phyloP scores from a whole-genome alignment of 2,113 vertebrate species.

The Alethe diademata region DNA sequence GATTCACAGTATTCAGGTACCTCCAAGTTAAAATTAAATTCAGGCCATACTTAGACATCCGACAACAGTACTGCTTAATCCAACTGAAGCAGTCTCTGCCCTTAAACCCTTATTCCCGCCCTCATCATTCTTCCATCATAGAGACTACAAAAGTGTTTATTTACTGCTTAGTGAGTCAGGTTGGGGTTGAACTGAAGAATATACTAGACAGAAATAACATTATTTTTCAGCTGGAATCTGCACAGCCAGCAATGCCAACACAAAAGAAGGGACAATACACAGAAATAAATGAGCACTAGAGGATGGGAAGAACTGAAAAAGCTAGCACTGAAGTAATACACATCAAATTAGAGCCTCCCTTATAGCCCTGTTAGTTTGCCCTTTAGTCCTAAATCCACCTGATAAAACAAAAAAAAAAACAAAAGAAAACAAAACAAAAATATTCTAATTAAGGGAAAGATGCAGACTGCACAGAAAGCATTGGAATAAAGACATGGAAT shows the following conservation, averaged over 20 bases:
- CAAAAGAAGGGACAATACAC: slow-evolving; percentile 21
- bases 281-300: slow-evolving; percentile 26
- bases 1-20: not conserved
- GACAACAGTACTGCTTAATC: not conserved
- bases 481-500: not conserved
- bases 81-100: not conserved
- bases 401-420: not conserved
- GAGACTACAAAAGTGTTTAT: slow-evolving; percentile 13
- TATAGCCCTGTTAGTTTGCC: not conserved
- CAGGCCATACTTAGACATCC: not conserved
- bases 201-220: slow-evolving; percentile 17
- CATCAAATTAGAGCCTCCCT: not conserved
- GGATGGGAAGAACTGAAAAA: not conserved
- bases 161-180: slow-evolving; percentile 38
- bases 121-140: not conserved
- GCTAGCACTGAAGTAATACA: not conserved
- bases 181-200: not conserved
- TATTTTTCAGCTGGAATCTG: slow-evolving; percentile 51
- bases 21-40: not conserved
- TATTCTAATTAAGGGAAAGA: not conserved
- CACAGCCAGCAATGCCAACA: slow-evolving; percentile 23
- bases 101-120: not conserved
- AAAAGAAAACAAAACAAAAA: not conserved
- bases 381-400: not conserved
- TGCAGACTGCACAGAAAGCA: not conserved